Percentiles rank a stretch among this genome's conserved stretches.
Conservation (phyloP, 1,140 invertebrate genomes). For the Caenorhabditis latens region DNA sequence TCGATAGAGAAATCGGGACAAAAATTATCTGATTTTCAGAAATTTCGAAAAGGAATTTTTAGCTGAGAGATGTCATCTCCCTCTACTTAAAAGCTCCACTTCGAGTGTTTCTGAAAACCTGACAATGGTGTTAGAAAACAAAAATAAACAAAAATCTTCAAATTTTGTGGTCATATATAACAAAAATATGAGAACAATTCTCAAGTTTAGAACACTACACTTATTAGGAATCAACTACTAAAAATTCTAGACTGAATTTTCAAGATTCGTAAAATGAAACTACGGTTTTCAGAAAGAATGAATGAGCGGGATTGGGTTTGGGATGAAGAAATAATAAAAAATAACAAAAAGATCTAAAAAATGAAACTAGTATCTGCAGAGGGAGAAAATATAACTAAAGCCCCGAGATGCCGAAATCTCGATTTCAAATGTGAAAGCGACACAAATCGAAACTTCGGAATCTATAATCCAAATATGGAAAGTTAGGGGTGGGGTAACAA, state of each 20-base stretch:
- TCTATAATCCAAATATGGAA: background rate
- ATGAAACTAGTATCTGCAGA: conserved; percentile 20
- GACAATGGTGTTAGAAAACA: conserved; percentile 14
- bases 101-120: conserved; percentile 3
- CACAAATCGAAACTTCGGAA: background rate
- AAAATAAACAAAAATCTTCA: conserved; percentile 5
- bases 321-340: conserved; percentile 24
- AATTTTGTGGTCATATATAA: conserved; percentile 25
- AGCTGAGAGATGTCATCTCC: no score
- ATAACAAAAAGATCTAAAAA: conserved; percentile 45
- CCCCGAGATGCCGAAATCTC: background rate
- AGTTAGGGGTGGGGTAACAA: conserved; percentile 4
- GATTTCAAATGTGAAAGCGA: background rate
- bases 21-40: background rate
- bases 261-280: background rate
- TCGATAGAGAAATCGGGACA: conserved; percentile 49
- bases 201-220: background rate
- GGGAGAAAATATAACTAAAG: background rate
- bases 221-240: conserved; percentile 10
- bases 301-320: background rate
- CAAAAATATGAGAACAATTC: background rate
- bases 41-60: background rate
- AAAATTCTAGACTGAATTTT: conserved; percentile 10
- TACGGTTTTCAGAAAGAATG: conserved; percentile 7
- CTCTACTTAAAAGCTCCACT: no score